Conservation (phyloP, 2,797 vertebrate genomes). For the Esox lucius region DNA sequence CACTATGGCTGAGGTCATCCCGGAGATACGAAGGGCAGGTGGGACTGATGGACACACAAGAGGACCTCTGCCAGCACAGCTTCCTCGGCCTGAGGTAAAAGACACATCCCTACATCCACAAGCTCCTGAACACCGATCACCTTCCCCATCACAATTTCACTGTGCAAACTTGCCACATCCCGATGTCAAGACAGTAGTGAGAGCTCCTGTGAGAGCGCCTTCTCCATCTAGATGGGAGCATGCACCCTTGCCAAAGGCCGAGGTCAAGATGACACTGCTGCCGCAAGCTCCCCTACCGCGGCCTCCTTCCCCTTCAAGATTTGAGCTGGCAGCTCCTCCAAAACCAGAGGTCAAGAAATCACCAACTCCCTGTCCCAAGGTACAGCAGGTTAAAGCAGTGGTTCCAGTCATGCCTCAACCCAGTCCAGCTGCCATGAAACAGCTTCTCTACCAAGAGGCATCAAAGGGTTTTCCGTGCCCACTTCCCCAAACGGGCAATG, state of each 20-base stretch:
- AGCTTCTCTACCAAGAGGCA: slow-evolving; percentile 46
- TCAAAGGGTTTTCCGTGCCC: slow-evolving; percentile 56
- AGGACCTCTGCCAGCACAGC: slow-evolving; percentile 10
- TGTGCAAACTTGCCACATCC: not conserved
- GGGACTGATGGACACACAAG: not conserved
- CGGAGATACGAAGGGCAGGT: slow-evolving; percentile 56
- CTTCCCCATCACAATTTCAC: not conserved
- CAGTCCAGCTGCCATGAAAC: slow-evolving; percentile 39
- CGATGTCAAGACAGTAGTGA: too few species aligned
- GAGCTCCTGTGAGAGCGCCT: too few species aligned
- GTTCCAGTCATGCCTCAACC: slow-evolving; percentile 16
- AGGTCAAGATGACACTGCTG: not conserved
- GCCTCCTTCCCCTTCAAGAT: slow-evolving; percentile 6
- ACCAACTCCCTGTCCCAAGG: not conserved
- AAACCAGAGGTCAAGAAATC: slow-evolving; percentile 27
- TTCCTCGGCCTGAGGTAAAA: slow-evolving; percentile 8
- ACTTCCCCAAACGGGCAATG: slow-evolving; percentile 63
- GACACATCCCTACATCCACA: not conserved
- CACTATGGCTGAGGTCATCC: slow-evolving; percentile 60
- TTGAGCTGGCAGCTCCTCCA: slow-evolving; percentile 35
- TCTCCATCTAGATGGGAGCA: too few species aligned
- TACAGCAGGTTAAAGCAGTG: slow-evolving; percentile 1
- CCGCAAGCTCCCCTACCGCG: not conserved
- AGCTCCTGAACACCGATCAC: not conserved
- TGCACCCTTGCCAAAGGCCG: not conserved